Evolutionary conservation across 2,888 invertebrate species (phyloP), one percentile per base, ranked within the genome.

Genomic region (Aporophyla lueneburgensis): DNA sequence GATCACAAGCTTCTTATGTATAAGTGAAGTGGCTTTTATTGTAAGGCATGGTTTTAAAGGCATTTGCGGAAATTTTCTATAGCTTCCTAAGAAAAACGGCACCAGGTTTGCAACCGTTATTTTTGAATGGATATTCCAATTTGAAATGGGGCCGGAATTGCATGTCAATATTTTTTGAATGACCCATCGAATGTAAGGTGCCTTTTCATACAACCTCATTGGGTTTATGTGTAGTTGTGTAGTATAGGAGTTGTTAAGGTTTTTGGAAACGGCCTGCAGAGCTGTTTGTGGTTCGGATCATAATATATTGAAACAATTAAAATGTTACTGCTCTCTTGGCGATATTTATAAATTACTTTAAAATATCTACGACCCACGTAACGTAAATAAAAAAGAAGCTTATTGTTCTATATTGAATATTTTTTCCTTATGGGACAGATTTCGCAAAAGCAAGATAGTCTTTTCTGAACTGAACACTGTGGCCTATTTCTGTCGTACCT

Each of bases 291-390:
- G 19, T 40, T 27, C 2, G 14, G n/a, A 71, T 4, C 9, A 3
- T 33, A 40, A 58, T n/a, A 19, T 66, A 53, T 40, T 58, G 16
- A 73, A 46, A 75, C 33, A 27, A 53, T 27, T 74, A 49, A 49
- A 74, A 46, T 2, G 40, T 33, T 80, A 66, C 24, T 56, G 84
- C 79, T 78, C 78, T 83, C 84, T 83, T 83, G 43, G 79, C 51
- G 21, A 46, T 65, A 53, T 54, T 66, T 78, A 49, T 61, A 54
- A 51, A 83, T 2, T 12, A 19, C 53, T 46, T 21, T 33, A 59
- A 27, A 79, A 69, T 58, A 16, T 40, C 46, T 63, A n/a, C 27
- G 12, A 40, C 10, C 12, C 19, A 4, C 9, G 0, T n/a, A 62
- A 46, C 5, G 6, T 49, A 46, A 2, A 46, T 33, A 65, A 33